A percentile compares a stretch with the other conserved stretches of the same genome.
These are phyloP conservation scores for Xiphophorus couchianus DNA, from an alignment of 2,113 vertebrate species.

Conservation along the genomic window DNA sequence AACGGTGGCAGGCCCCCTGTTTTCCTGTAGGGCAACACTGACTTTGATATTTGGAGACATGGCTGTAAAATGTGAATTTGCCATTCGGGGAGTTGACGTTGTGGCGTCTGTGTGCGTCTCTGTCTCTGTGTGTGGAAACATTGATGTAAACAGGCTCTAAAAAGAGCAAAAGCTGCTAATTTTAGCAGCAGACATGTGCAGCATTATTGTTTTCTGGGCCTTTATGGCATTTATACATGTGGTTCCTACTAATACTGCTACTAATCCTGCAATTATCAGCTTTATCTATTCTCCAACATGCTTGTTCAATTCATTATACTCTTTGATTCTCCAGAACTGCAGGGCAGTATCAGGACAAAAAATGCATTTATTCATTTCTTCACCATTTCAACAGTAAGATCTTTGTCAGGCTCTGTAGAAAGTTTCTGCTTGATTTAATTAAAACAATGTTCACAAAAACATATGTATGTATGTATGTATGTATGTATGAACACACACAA, in stretches of 20 bases:
- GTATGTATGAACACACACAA: too few relatives aligned
- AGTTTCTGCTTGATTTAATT: not conserved
- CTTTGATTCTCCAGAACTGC: not conserved
- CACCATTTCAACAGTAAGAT: not conserved
- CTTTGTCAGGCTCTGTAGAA: not conserved
- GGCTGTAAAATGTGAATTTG: slow-evolving; percentile 22
- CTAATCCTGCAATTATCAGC: not conserved
- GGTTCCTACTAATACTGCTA: not conserved
- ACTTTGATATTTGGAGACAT: slow-evolving; percentile 32
- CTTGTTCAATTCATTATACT: not conserved
- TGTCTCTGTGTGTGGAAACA: slow-evolving; percentile 1
- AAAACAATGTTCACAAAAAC: not conserved
- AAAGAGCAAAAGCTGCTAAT: not conserved
- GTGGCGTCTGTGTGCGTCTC: slow-evolving; percentile 21
- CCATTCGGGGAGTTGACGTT: slow-evolving; percentile 13
- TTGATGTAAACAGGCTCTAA: slow-evolving; percentile 17
- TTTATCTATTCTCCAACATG: not conserved
- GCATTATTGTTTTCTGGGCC: not conserved
- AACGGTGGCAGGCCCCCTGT: slow-evolving; percentile 11
- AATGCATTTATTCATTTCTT: slow-evolving; percentile 10
- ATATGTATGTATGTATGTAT: too few relatives aligned
- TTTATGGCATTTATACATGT: slow-evolving; percentile 2
- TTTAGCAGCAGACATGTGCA: not conserved
- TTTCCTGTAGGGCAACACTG: slow-evolving; percentile 23
- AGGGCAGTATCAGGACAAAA: slow-evolving; percentile 3